phyloP scores from a whole-genome alignment of 1,140 invertebrate species.

The Zaprionus gabonicus region DNA sequence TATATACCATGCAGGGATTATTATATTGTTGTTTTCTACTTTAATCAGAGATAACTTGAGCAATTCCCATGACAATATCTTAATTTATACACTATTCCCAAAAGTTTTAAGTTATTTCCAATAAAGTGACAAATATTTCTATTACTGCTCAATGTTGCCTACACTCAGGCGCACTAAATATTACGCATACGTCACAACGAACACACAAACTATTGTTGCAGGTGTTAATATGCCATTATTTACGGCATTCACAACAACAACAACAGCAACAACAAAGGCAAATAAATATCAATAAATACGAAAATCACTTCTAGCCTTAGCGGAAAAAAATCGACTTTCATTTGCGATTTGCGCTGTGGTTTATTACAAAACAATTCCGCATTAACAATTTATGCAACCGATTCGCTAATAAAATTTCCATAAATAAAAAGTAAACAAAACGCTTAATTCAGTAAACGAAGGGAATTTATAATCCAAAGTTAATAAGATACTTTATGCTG shows the following conservation, averaged over 20 bases:
- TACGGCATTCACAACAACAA: slow-evolving; percentile 2
- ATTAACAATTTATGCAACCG: slow-evolving; percentile 28
- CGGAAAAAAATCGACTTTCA: slow-evolving; percentile 4
- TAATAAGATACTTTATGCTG: too few species aligned
- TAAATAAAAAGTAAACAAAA: slow-evolving; percentile 32
- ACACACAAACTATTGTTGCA: not conserved
- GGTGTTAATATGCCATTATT: slow-evolving; percentile 23
- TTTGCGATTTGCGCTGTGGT: not conserved
- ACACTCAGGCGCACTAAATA: slow-evolving; percentile 1
- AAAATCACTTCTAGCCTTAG: slow-evolving; percentile 14
- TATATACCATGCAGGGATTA: too few species aligned
- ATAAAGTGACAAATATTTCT: not conserved
- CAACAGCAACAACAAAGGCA: not conserved
- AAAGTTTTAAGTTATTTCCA: not conserved
- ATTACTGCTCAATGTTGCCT: not conserved
- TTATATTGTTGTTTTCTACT: too few species aligned
- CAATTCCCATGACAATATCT: not conserved
- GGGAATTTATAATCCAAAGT: not conserved
- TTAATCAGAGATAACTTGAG: too few species aligned
- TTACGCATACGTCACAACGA: slow-evolving; percentile 20
- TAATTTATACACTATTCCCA: not conserved
- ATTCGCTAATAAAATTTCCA: slow-evolving; percentile 18
- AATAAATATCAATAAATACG: slow-evolving; percentile 16
- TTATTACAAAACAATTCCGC: slow-evolving; percentile 12
- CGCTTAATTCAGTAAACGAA: slow-evolving; percentile 9